A percentile compares a stretch with the other conserved stretches of the same genome.
phyloP scores from a whole-genome alignment of 2,113 vertebrate genomes.

The Spea bombifrons region DNA sequence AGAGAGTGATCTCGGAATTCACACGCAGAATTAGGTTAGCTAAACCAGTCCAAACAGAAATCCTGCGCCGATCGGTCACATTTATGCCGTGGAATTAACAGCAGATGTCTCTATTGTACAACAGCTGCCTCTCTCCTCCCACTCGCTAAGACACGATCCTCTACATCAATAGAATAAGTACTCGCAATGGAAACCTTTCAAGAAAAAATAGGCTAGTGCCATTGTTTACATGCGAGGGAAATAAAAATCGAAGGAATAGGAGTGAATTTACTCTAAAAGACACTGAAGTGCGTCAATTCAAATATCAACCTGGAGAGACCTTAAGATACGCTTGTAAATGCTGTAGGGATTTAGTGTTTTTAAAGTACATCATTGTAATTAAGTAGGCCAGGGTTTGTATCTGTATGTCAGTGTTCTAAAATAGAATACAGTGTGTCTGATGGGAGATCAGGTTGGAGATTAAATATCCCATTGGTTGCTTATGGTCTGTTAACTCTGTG shows the following conservation, averaged over 20 bases:
- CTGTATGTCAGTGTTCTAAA: no score
- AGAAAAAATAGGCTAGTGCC: slow-evolving; percentile 36
- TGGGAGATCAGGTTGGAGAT: no score
- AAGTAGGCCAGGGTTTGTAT: no score
- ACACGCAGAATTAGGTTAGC: slow-evolving; percentile 39
- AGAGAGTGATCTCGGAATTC: slow-evolving; percentile 2
- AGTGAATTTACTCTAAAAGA: slow-evolving; percentile 22
- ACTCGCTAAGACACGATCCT: slow-evolving; percentile 40
- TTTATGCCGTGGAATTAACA: slow-evolving; percentile 42
- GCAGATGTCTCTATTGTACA: slow-evolving; percentile 46
- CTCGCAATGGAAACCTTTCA: slow-evolving; percentile 41
- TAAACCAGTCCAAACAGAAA: slow-evolving; percentile 32
- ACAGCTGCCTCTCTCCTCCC: slow-evolving; percentile 42
- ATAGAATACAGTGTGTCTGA: no score
- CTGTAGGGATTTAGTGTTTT: no score
- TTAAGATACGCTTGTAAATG: no score
- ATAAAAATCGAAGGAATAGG: background rate
- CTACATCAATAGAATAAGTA: slow-evolving; percentile 44
- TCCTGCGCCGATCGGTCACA: slow-evolving; percentile 31
- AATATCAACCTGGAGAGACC: no score
- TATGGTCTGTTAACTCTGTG: no score
- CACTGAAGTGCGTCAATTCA: no score
- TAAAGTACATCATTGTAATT: no score
- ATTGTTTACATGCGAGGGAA: slow-evolving; percentile 34
- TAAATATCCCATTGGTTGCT: no score